Evolutionary conservation across 2,797 vertebrate genomes (phyloP).

Genomic region (Ambastaia sidthimunki): DNA sequence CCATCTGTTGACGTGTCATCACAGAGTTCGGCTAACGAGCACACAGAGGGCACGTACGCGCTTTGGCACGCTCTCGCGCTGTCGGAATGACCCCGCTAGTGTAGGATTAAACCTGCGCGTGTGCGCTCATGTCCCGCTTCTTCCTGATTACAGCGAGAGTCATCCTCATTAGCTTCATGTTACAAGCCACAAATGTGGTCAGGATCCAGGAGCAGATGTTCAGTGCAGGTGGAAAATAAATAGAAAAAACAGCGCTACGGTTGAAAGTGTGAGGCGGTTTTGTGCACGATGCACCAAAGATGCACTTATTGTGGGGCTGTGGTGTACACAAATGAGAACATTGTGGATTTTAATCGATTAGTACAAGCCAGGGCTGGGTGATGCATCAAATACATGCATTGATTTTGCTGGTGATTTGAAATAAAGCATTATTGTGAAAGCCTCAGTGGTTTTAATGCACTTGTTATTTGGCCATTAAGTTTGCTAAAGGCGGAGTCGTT

Average conservation of each 20-base stretch:
- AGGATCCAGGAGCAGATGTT: constrained; percentile 38
- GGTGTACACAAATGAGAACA: too few species aligned
- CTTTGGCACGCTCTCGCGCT: constrained; percentile 23
- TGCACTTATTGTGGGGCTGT: neutral
- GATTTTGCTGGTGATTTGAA: too few species aligned
- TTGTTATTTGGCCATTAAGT: neutral
- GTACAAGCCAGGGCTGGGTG: too few species aligned
- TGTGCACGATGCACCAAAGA: neutral
- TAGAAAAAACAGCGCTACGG: neutral
- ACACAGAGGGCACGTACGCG: constrained; percentile 14
- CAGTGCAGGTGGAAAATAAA: constrained; percentile 20
- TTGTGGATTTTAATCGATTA: too few species aligned
- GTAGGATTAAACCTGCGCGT: constrained; percentile 28
- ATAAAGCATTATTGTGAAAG: neutral
- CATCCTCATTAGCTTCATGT: constrained; percentile 31
- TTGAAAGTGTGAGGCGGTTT: neutral
- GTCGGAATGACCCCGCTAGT: constrained; percentile 38
- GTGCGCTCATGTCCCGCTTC: constrained; percentile 2
- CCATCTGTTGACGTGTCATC: constrained; percentile 53
- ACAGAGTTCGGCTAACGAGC: constrained; percentile 37
- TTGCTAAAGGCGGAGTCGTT: neutral
- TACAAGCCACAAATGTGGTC: constrained; percentile 44
- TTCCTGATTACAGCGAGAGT: constrained; percentile 5
- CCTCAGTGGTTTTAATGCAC: constrained; percentile 1
- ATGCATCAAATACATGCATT: too few species aligned